Evolutionary conservation across 2,113 vertebrate species (phyloP).

Genomic region (Zapus hudsonius): DNA sequence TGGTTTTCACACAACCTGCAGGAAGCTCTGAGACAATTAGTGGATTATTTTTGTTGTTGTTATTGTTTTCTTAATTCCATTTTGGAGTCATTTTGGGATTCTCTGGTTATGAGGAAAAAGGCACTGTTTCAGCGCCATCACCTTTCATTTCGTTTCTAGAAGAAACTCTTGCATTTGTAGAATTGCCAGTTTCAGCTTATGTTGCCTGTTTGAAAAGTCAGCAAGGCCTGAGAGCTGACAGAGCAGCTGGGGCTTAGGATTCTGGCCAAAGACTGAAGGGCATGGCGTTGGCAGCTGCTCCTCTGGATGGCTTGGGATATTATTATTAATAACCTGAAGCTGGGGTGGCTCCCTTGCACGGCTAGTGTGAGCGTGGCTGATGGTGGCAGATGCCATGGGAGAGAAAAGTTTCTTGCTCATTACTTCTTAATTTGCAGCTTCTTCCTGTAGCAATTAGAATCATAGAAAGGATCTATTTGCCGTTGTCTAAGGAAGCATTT

Average conservation of each 20-base stretch:
- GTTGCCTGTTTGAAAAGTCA: slow-evolving; percentile 40
- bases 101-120: not conserved
- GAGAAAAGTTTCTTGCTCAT: not conserved
- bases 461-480: not conserved
- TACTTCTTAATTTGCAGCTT: not conserved
- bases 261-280: slow-evolving; percentile 33
- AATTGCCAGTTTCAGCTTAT: slow-evolving; percentile 35
- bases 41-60: not conserved
- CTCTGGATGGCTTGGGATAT: slow-evolving; percentile 35
- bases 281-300: slow-evolving; percentile 39
- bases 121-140: not conserved
- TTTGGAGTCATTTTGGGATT: not conserved
- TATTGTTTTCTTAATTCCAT: not conserved
- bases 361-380: not conserved
- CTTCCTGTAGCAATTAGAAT: not conserved
- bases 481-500: too few species aligned
- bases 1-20: not conserved
- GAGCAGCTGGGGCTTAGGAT: slow-evolving; percentile 55
- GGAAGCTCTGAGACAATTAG: not conserved
- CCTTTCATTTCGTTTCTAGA: slow-evolving; percentile 3
- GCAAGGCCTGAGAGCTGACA: slow-evolving; percentile 14
- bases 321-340: not conserved
- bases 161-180: slow-evolving; percentile 2
- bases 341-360: not conserved
- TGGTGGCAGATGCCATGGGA: not conserved